Evolutionary conservation across 2,797 vertebrate species (phyloP).

Genomic region (Graptemys geographica): DNA sequence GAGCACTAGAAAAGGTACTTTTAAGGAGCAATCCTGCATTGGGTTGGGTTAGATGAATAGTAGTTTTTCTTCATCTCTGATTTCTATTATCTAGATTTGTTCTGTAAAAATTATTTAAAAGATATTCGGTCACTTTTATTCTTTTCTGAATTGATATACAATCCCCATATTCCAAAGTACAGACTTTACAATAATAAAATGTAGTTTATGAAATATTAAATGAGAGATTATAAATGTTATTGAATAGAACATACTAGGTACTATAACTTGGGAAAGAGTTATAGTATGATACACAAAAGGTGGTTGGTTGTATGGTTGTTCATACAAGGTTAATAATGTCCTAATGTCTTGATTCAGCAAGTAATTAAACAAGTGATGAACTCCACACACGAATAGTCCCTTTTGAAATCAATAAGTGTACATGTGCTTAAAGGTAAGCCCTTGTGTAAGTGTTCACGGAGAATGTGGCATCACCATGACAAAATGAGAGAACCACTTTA

Average conservation of each 20-base stretch:
- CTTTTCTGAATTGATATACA: neutral
- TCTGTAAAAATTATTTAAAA: neutral
- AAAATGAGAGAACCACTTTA: neutral
- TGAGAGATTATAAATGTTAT: neutral
- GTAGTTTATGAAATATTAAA: neutral
- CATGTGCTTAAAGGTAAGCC: neutral
- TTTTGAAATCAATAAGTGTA: neutral
- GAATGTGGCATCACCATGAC: neutral
- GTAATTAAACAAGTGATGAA: neutral
- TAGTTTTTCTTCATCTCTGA: neutral
- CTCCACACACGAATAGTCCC: neutral
- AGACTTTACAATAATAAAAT: neutral
- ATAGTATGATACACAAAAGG: neutral
- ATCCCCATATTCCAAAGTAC: neutral
- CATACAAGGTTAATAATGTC: neutral
- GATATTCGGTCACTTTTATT: neutral
- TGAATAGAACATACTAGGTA: neutral
- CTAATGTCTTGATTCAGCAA: neutral
- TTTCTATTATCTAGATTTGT: rapidly evolving
- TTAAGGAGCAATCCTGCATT: neutral
- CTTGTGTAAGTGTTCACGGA: neutral
- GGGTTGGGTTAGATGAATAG: neutral
- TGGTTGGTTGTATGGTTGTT: neutral
- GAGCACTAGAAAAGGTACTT: neutral
- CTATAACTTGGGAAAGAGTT: neutral